phyloP scores from a whole-genome alignment of 2,113 vertebrate species.

The Dendrocopos noguchii region DNA sequence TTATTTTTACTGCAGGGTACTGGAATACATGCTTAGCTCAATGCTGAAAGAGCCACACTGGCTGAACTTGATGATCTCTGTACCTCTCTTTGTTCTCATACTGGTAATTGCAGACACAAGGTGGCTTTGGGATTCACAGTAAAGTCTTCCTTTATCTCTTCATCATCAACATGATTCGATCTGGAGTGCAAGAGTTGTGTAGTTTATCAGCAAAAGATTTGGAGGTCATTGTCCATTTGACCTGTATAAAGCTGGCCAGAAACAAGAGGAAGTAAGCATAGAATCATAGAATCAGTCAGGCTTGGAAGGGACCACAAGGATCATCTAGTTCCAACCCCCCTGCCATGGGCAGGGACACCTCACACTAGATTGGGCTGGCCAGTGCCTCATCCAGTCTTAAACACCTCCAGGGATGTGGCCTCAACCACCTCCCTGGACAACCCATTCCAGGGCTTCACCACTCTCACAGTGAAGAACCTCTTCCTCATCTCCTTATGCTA shows the following conservation, averaged over 20 bases:
- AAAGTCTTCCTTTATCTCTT: background rate
- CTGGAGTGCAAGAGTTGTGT: background rate
- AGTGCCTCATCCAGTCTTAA: too few relatives aligned
- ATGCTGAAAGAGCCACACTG: background rate
- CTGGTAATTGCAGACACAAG: background rate
- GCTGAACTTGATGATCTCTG: background rate
- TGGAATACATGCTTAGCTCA: background rate
- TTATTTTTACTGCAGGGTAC: background rate
- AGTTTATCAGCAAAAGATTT: background rate
- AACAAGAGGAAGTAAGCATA: background rate
- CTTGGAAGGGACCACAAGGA: too few relatives aligned
- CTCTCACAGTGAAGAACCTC: too few relatives aligned
- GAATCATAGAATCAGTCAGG: too few relatives aligned
- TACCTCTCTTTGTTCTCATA: background rate
- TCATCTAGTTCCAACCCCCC: too few relatives aligned
- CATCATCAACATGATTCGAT: rapidly evolving
- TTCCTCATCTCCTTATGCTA: rapidly evolving
- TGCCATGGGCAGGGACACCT: too few relatives aligned
- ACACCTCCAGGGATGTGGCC: too few relatives aligned
- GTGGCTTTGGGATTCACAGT: background rate
- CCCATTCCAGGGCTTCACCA: too few relatives aligned
- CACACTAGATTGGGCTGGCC: too few relatives aligned
- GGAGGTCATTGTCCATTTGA: background rate
- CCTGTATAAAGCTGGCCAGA: background rate
- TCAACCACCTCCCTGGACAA: too few relatives aligned